Conservation (phyloP, 2,888 invertebrate genomes). For the Pecten maximus region DNA sequence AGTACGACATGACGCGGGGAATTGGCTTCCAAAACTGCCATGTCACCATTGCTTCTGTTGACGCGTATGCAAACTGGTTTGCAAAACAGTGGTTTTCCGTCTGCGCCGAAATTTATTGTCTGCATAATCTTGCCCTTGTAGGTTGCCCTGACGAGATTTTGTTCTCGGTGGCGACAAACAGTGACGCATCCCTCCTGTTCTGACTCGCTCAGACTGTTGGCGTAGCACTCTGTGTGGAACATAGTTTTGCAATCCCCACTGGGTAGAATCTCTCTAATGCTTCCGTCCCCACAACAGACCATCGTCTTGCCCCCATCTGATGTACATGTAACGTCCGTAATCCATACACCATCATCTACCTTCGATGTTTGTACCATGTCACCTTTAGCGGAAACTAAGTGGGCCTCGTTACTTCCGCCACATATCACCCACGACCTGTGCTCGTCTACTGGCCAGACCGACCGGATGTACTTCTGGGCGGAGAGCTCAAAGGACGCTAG, state of each 20-base stretch:
- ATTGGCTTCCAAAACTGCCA: background rate
- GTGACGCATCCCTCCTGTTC: conserved; percentile 26
- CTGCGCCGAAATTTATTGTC: background rate
- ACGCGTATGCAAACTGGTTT: conserved; percentile 25
- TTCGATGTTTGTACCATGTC: background rate
- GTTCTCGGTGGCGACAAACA: background rate
- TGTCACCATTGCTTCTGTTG: conserved; percentile 1
- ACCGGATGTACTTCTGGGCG: conserved; percentile 17
- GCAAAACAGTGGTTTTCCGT: conserved; percentile 7
- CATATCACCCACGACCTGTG: background rate
- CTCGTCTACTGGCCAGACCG: conserved; percentile 1
- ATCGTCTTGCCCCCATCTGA: background rate
- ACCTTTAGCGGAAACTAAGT: conserved; percentile 10
- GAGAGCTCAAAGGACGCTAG: background rate
- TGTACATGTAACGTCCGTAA: conserved; percentile 8
- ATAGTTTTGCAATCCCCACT: background rate
- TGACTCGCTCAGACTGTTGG: conserved; percentile 12
- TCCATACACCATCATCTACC: conserved; percentile 1
- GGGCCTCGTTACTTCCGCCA: conserved; percentile 1
- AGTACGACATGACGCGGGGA: conserved; percentile 4
- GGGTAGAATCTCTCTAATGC: background rate
- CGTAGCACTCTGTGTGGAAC: conserved; percentile 13
- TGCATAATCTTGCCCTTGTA: conserved; percentile 2
- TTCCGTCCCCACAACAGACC: conserved; percentile 10
- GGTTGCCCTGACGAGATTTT: background rate